Percentiles rank a stretch among this genome's conserved stretches.
Conservation (phyloP, 2,797 vertebrate genomes). For the Falco columbarius region DNA sequence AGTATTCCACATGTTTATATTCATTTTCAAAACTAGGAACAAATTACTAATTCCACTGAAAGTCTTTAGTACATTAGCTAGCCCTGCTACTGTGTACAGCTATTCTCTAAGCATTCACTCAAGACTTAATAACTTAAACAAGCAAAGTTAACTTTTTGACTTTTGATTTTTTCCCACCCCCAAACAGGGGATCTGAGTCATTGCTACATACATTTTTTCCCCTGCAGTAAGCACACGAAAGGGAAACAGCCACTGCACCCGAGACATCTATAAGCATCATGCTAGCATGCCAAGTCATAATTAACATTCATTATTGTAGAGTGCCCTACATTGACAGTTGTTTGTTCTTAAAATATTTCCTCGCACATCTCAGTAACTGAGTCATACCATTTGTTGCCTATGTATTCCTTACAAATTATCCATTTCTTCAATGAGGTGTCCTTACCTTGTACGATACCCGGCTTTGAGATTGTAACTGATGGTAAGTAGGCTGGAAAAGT, state of each 20-base stretch:
- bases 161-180: background rate
- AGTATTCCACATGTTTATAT: background rate
- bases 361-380: background rate
- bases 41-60: background rate
- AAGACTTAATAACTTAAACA: background rate
- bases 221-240: background rate
- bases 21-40: background rate
- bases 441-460: background rate
- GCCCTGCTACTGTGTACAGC: background rate
- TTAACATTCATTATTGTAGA: background rate
- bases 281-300: background rate
- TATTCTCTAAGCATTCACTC: background rate
- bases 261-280: background rate
- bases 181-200: background rate
- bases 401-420: background rate
- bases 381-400: background rate
- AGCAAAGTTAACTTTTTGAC: background rate
- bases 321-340: background rate
- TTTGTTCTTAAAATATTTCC: background rate
- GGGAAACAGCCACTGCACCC: background rate
- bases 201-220: background rate
- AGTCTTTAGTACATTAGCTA: background rate
- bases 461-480: background rate
- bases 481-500: background rate
- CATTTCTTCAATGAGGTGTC: background rate